These are phyloP conservation scores for Electrophaes corylata DNA, from an alignment of 2,888 invertebrate genomes.

Conservation along the genomic window DNA sequence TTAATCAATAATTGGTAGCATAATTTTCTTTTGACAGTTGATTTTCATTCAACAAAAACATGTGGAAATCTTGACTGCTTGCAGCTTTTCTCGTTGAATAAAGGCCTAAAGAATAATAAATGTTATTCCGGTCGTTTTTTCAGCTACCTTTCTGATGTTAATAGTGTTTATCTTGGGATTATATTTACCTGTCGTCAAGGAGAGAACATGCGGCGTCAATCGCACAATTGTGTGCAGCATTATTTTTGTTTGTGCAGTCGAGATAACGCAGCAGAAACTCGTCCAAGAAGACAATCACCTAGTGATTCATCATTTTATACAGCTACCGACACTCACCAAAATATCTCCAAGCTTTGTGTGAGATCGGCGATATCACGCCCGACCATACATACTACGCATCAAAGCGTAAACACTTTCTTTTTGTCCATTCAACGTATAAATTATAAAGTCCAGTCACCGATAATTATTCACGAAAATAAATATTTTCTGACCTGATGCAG, in stretches of 20 bases:
- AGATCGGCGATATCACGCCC: conserved; percentile 57
- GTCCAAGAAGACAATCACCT: conserved; percentile 47
- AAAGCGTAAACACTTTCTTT: conserved; percentile 60
- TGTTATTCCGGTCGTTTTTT: neutral
- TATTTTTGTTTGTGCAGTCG: conserved; percentile 27
- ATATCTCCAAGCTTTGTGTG: conserved; percentile 60
- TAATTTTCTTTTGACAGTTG: neutral
- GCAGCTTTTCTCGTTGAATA: neutral
- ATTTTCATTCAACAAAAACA: neutral
- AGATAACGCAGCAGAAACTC: conserved; percentile 34
- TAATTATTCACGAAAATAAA: conserved; percentile 73
- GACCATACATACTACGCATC: conserved; percentile 63
- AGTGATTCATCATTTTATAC: conserved; percentile 70
- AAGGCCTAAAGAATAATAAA: neutral
- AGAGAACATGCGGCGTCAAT: conserved; percentile 21
- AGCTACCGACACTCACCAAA: conserved; percentile 69
- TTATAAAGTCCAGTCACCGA: conserved; percentile 64
- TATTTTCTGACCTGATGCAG: conserved; percentile 73
- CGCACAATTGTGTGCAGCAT: conserved; percentile 20
- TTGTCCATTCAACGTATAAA: conserved; percentile 64
- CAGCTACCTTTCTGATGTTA: neutral
- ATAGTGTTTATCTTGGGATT: conserved; percentile 13
- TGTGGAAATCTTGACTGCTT: neutral
- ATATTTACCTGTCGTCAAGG: conserved; percentile 32
- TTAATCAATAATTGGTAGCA: neutral